Base-by-base conservation (phyloP, 1,140 invertebrate species). In the Drosophila carrolli region DNA sequence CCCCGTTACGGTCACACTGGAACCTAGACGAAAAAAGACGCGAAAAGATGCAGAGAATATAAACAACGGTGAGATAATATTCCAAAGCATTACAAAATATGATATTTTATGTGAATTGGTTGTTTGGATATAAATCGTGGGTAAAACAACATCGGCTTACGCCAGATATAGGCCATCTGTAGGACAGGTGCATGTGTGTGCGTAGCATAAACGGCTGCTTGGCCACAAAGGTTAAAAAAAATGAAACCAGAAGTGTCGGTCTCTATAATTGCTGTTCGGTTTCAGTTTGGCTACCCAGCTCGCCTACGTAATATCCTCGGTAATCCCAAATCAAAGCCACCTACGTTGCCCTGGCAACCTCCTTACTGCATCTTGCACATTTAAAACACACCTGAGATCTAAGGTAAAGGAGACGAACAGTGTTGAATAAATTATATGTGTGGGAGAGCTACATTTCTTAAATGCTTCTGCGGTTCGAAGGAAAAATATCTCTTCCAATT, bases 211-310 rank as follows among this genome's bases (percentile, higher is more conserved):
- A 74, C 46, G 50, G 35, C 44, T 78, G 32, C 43, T 60, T 53
- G 37, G 58, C 37, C 50, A 63, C 75, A 70, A 75, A 78, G 75
- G 80, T 75, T 75, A 63, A 83, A 83, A 83, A 82, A 68, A 82
- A 74, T 60, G 11, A 43, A 60, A 65, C 46, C 9, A 43, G 38
- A 38, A 54, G 61, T 43, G 32, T 67, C n/a, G 11, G 37, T 38
- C 32, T 29, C 38, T 23, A 53, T 3, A 16, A 23, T 44, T 13
- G 41, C 43, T 2, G 2, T 32, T 44, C 5, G 13, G 16, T 14
- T 11, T 32, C 41, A 19, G 46, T 19, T 58, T 58, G n/a, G 23
- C 29, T 32, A 7, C 29, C 6, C 29, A 32, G 8, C 8, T 32
- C 29, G 29, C 7, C 29, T 32, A 7, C 0, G 29, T 32, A 32